A percentile compares a stretch with the other conserved stretches of the same genome.
phyloP scores from a whole-genome alignment of 2,888 invertebrate genomes.

The Heliconius ethilla region DNA sequence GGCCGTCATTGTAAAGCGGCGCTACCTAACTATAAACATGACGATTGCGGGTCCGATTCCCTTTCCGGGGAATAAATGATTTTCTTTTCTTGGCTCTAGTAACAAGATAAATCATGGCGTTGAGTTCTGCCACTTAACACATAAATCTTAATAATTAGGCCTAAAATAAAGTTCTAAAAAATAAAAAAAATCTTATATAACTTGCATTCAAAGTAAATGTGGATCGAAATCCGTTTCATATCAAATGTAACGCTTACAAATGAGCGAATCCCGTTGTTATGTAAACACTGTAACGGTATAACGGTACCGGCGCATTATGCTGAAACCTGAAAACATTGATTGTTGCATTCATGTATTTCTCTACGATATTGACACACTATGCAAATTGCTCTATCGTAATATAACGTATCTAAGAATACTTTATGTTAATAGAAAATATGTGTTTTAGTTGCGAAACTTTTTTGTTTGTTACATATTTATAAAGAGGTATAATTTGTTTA shows the following conservation, averaged over 20 bases:
- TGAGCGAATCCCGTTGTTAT: slow-evolving; percentile 44
- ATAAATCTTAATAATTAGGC: neutral
- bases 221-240: slow-evolving; percentile 25
- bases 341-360: slow-evolving; percentile 7
- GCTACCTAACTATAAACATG: too few species aligned
- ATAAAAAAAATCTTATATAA: neutral
- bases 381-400: neutral
- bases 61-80: too few species aligned
- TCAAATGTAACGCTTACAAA: slow-evolving; percentile 25
- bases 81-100: neutral
- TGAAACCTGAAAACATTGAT: slow-evolving; percentile 31
- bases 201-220: neutral
- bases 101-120: neutral
- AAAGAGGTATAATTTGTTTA: neutral
- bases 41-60: too few species aligned
- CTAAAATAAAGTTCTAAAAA: neutral
- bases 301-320: slow-evolving; percentile 25
- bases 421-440: neutral
- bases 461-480: neutral
- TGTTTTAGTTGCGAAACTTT: neutral
- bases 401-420: neutral
- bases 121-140: neutral
- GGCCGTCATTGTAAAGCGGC: too few species aligned
- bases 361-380: slow-evolving; percentile 18
- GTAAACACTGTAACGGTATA: slow-evolving; percentile 43